Percentiles rank a stretch among this genome's conserved stretches.
phyloP scores from a whole-genome alignment of 2,888 invertebrate genomes.

The Ennomos quercinarius region DNA sequence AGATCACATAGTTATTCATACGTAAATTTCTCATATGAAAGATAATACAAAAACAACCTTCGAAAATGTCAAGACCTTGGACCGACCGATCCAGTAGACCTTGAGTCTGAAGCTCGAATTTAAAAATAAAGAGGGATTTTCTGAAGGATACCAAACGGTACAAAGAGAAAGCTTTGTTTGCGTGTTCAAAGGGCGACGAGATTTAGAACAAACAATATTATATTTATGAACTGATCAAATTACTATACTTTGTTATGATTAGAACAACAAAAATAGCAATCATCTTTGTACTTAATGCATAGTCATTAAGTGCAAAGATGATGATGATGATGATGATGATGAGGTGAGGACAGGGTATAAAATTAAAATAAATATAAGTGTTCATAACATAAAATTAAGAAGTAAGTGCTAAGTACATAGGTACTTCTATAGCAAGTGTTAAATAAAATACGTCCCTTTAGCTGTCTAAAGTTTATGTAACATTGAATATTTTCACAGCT shows the following conservation, averaged over 20 bases:
- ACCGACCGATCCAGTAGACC: slow-evolving; percentile 48
- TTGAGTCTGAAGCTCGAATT: slow-evolving; percentile 43
- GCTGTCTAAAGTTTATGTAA: too few relatives aligned
- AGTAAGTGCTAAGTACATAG: too few relatives aligned
- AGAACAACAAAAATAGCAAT: not conserved
- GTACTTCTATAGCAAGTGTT: too few relatives aligned
- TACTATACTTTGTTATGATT: slow-evolving; percentile 5
- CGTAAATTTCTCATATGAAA: not conserved
- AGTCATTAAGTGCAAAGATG: too few relatives aligned
- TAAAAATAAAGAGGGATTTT: slow-evolving; percentile 36
- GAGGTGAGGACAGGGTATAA: too few relatives aligned
- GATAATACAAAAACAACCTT: slow-evolving; percentile 50
- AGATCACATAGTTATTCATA: not conserved
- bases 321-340: slow-evolving; percentile 40
- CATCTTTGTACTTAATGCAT: too few relatives aligned
- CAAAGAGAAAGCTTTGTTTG: slow-evolving; percentile 22
- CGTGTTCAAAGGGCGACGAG: slow-evolving; percentile 11
- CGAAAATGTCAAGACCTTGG: slow-evolving; percentile 53
- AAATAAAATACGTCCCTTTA: too few relatives aligned
- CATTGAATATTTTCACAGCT: too few relatives aligned
- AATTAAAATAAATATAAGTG: too few relatives aligned
- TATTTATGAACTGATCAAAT: slow-evolving; percentile 4
- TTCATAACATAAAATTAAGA: too few relatives aligned
- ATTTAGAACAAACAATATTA: slow-evolving; percentile 17
- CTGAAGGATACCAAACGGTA: slow-evolving; percentile 23